Evolutionary conservation across 2,797 vertebrate genomes (phyloP).

Genomic region (Phrynocephalus vlangalii): DNA sequence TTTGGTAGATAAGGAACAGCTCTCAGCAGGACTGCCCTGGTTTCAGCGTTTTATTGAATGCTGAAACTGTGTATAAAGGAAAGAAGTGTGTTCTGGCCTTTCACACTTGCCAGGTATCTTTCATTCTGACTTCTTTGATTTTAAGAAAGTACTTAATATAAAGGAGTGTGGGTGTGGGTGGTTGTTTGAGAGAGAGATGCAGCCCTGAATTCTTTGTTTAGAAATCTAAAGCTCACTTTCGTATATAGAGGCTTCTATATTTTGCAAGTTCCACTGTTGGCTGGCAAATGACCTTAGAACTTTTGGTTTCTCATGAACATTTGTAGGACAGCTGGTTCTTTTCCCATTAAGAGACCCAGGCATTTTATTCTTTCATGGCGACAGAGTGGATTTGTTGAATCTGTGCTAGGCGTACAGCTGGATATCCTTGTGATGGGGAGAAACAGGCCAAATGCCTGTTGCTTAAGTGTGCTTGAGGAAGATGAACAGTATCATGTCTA

Average conservation of each 20-base stretch:
- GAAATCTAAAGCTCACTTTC: background rate
- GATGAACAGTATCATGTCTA: too few relatives aligned
- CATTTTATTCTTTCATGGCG: background rate
- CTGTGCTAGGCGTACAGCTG: background rate
- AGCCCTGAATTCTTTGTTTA: background rate
- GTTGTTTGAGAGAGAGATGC: too few relatives aligned
- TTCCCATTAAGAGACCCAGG: background rate
- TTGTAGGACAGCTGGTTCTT: background rate
- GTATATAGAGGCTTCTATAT: background rate
- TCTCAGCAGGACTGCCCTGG: background rate
- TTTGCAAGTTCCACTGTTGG: background rate
- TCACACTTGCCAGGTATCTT: background rate
- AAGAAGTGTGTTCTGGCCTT: background rate
- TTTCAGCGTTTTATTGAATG: constrained; percentile 13
- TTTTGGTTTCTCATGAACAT: background rate
- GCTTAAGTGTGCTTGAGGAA: too few relatives aligned
- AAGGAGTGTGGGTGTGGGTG: too few relatives aligned
- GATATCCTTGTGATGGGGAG: background rate
- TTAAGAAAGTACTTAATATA: too few relatives aligned
- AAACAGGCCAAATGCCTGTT: too few relatives aligned
- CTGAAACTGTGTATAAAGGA: background rate
- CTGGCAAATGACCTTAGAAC: background rate
- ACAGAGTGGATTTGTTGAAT: background rate
- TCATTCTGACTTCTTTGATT: background rate
- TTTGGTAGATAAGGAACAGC: background rate